These are phyloP conservation scores for Enoplosus armatus DNA, from an alignment of 2,797 vertebrate species.

Conservation along the genomic window DNA sequence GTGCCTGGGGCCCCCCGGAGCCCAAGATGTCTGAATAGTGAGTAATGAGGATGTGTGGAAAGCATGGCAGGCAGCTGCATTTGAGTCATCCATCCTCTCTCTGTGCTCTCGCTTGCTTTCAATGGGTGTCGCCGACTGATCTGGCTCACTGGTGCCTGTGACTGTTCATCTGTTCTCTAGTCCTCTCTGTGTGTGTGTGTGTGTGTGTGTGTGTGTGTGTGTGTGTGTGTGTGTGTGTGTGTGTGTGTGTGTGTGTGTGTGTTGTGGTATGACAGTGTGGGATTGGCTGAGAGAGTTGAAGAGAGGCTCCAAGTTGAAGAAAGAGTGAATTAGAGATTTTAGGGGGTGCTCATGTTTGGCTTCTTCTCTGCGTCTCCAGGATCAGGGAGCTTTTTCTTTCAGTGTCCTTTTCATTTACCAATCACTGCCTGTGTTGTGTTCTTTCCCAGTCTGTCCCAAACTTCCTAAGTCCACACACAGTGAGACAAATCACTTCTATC, in stretches of 20 bases:
- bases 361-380: neutral
- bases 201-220: conserved; percentile 1
- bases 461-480: conserved; percentile 4
- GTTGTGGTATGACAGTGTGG: conserved; percentile 10
- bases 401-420: neutral
- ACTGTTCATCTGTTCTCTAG: conserved; percentile 44
- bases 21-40: conserved; percentile 74
- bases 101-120: conserved; percentile 49
- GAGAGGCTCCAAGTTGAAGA: conserved; percentile 21
- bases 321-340: conserved; percentile 39
- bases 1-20: conserved; percentile 53
- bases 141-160: conserved; percentile 46
- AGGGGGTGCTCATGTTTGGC: conserved; percentile 24
- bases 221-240: neutral
- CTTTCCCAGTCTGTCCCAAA: neutral
- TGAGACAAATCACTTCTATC: neutral
- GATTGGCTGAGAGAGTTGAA: conserved; percentile 21
- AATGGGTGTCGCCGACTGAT: conserved; percentile 59
- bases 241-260: conserved; percentile 12
- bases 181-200: conserved; percentile 1
- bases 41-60: conserved; percentile 85
- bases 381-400: conserved; percentile 5
- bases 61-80: conserved; percentile 80
- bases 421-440: neutral
- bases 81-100: conserved; percentile 80